Percentiles rank a stretch among this genome's conserved stretches.
Evolutionary conservation across 2,888 invertebrate genomes (phyloP).

Genomic region (Drosophila subsilvestris): DNA sequence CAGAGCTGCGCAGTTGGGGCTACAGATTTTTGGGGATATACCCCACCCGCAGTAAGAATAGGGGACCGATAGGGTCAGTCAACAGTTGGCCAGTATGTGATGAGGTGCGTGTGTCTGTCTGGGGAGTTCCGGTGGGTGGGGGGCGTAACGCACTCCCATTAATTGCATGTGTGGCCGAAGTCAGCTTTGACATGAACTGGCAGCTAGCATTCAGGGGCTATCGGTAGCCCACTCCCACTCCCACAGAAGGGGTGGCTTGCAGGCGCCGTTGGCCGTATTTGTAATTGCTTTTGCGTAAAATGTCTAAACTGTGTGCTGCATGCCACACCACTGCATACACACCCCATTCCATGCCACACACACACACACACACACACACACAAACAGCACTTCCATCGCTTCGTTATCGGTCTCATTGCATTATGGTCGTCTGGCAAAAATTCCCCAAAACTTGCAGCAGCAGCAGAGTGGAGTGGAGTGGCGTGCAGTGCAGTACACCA

Average conservation of each 20-base stretch:
- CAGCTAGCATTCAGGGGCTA: constrained; percentile 27
- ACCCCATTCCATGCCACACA: background rate
- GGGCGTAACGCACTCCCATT: constrained; percentile 49
- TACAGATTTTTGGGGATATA: constrained; percentile 48
- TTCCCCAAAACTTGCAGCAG: constrained; percentile 18
- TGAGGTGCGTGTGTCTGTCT: background rate
- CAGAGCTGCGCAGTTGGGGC: constrained; percentile 59
- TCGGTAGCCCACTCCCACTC: background rate
- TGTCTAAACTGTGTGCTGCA: constrained; percentile 37
- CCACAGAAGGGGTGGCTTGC: too few species aligned
- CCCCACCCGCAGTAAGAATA: constrained; percentile 1
- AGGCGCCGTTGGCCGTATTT: constrained; percentile 31
- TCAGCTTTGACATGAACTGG: constrained; percentile 51
- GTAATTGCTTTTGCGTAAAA: constrained; percentile 62
- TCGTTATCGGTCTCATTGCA: constrained; percentile 52
- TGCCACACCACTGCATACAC: background rate
- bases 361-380: background rate
- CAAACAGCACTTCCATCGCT: constrained; percentile 23
- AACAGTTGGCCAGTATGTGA: constrained; percentile 64
- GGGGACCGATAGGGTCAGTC: constrained; percentile 57
- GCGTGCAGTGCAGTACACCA: constrained; percentile 21
- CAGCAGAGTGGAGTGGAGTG: constrained; percentile 11
- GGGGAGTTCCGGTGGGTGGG: too few species aligned
- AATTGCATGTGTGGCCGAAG: constrained; percentile 61
- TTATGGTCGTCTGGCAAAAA: constrained; percentile 46